phyloP scores from a whole-genome alignment of 2,888 invertebrate genomes.

The Polia nebulosa region DNA sequence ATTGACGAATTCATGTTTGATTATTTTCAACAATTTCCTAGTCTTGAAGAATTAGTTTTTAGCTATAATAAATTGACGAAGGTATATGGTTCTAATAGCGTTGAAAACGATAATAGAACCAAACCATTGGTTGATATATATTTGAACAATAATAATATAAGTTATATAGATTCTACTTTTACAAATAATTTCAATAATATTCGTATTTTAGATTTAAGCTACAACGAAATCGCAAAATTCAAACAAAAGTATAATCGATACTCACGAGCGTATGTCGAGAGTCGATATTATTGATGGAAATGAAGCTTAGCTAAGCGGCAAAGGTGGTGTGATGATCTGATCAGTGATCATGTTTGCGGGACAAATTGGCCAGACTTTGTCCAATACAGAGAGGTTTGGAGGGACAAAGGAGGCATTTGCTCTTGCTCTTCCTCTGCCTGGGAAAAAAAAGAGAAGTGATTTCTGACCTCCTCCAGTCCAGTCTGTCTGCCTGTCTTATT shows the following conservation, averaged over 20 bases:
- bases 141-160: conserved; percentile 38
- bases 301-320: background rate
- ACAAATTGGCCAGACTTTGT: no score
- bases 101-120: background rate
- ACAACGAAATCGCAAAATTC: conserved; percentile 23
- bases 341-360: no score
- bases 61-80: conserved; percentile 42
- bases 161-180: conserved; percentile 17
- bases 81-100: background rate
- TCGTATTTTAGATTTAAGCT: conserved; percentile 33
- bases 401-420: no score
- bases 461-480: background rate
- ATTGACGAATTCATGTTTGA: conserved; percentile 23
- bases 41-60: conserved; percentile 32
- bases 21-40: conserved; percentile 11
- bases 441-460: no score
- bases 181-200: conserved; percentile 20
- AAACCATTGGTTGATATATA: conserved; percentile 5
- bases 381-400: no score
- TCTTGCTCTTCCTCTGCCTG: no score
- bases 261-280: background rate
- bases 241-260: background rate
- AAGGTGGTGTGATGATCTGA: no score
- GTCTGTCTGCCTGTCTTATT: background rate
- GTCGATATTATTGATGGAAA: conserved; percentile 1